A percentile compares a stretch with the other conserved stretches of the same genome.
Conservation (phyloP, 2,888 invertebrate species). For the Tenthredo livida region DNA sequence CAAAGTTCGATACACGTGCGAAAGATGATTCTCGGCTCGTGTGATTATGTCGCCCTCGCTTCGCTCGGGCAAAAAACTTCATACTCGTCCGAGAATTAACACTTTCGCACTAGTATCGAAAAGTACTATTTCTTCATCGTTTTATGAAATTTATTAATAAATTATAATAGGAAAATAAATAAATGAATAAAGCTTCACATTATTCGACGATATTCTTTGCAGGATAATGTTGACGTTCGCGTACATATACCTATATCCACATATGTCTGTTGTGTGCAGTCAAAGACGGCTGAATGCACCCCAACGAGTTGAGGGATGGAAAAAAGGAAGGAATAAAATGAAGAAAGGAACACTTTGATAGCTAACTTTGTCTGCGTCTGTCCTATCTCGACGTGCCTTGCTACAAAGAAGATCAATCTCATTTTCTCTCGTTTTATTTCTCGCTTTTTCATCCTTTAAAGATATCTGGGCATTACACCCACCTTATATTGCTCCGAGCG, state of each 20-base stretch:
- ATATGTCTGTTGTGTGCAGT: neutral
- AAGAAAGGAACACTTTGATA: constrained; percentile 35
- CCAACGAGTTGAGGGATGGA: neutral
- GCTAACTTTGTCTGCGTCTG: constrained; percentile 44
- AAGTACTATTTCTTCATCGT: too few species aligned
- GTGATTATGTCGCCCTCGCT: too few species aligned
- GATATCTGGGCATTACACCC: constrained; percentile 42
- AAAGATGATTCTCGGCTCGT: too few species aligned
- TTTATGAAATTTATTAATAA: neutral
- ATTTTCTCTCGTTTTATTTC: constrained; percentile 36
- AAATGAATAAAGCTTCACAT: too few species aligned
- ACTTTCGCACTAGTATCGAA: too few species aligned
- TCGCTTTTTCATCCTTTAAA: constrained; percentile 22
- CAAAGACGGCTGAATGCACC: constrained; percentile 4
- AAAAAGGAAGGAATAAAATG: neutral
- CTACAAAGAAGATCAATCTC: constrained; percentile 51
- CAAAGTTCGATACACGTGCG: too few species aligned
- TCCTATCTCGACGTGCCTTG: constrained; percentile 29
- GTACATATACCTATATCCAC: neutral
- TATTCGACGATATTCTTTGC: neutral
- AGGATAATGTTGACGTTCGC: neutral
- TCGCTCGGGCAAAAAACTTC: too few species aligned
- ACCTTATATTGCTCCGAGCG: constrained; percentile 42
- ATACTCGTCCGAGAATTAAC: too few species aligned
- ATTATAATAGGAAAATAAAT: neutral